phyloP scores from a whole-genome alignment of 2,888 invertebrate genomes.

The Heliconius hortense region DNA sequence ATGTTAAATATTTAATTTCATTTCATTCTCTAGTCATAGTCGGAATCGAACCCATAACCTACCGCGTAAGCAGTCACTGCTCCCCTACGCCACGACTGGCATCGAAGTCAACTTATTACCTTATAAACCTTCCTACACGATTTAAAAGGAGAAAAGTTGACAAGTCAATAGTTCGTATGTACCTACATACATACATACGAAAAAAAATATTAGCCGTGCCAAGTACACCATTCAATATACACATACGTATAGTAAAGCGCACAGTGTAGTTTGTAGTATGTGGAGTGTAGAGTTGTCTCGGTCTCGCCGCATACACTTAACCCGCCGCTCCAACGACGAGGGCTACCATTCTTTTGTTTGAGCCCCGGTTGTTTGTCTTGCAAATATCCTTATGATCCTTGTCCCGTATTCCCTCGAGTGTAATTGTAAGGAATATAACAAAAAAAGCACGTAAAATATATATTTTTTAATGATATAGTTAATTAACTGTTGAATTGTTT shows the following conservation, averaged over 20 bases:
- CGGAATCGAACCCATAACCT: too few relatives aligned
- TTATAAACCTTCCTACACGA: too few relatives aligned
- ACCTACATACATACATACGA: too few relatives aligned
- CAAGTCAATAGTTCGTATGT: too few relatives aligned
- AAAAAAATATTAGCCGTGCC: neutral
- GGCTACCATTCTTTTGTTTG: conserved; percentile 23
- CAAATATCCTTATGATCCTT: conserved; percentile 18
- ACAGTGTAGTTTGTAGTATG: neutral
- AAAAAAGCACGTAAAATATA: conserved; percentile 2
- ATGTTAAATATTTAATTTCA: too few relatives aligned
- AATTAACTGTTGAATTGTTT: neutral
- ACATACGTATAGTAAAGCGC: neutral
- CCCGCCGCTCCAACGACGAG: conserved; percentile 83
- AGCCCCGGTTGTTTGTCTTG: conserved; percentile 16
- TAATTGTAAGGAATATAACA: conserved; percentile 14
- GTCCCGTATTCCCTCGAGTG: neutral
- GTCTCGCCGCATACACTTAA: conserved; percentile 73
- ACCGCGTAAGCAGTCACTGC: too few relatives aligned
- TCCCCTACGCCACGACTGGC: too few relatives aligned
- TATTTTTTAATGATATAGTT: conserved; percentile 18
- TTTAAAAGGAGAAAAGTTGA: too few relatives aligned
- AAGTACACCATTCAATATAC: neutral
- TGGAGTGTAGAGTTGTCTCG: conserved; percentile 90
- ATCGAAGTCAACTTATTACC: too few relatives aligned
- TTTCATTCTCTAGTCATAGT: too few relatives aligned